Percentiles rank a stretch among this genome's conserved stretches.
Evolutionary conservation across 2,113 vertebrate species (phyloP).

Genomic region (Forbesichthys papilliferus): DNA sequence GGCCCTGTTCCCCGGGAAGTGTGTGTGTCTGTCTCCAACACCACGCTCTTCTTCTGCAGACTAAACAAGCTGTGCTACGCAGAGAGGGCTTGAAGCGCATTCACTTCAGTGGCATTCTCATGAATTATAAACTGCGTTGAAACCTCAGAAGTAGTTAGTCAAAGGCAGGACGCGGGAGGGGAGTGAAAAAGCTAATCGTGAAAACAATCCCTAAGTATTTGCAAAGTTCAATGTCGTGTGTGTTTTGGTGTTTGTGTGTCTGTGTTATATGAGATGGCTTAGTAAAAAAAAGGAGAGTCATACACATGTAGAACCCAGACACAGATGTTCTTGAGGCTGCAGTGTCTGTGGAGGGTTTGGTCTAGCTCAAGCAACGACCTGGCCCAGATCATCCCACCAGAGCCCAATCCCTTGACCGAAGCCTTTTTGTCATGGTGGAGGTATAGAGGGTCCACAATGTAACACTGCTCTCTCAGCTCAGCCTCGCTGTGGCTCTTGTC

Average conservation of each 20-base stretch:
- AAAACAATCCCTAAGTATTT: slow-evolving; percentile 30
- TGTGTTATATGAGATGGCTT: slow-evolving; percentile 1
- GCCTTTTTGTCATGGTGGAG: slow-evolving; percentile 41
- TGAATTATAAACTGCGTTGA: slow-evolving; percentile 39
- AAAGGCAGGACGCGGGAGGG: slow-evolving; percentile 23
- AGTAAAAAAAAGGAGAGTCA: background rate
- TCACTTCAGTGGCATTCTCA: slow-evolving; percentile 34
- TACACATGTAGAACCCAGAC: background rate
- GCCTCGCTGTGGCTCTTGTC: too few species aligned
- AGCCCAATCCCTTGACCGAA: slow-evolving; percentile 55
- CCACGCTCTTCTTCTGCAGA: slow-evolving; percentile 43
- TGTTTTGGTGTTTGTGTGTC: slow-evolving; percentile 13
- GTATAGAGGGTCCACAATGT: background rate
- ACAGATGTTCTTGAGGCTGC: slow-evolving; percentile 19
- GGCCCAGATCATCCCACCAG: slow-evolving; percentile 35
- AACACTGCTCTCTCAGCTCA: too few species aligned
- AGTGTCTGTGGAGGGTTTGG: slow-evolving; percentile 31
- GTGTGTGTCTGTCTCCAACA: background rate
- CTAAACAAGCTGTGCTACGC: slow-evolving; percentile 44
- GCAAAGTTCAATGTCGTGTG: slow-evolving; percentile 15
- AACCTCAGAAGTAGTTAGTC: slow-evolving; percentile 25
- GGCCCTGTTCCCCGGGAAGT: background rate
- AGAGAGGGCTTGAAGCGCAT: slow-evolving; percentile 53
- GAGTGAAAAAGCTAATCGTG: slow-evolving; percentile 17
- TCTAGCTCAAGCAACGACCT: slow-evolving; percentile 44